Conservation (phyloP, 1,140 invertebrate genomes). For the Colletes gigas region DNA sequence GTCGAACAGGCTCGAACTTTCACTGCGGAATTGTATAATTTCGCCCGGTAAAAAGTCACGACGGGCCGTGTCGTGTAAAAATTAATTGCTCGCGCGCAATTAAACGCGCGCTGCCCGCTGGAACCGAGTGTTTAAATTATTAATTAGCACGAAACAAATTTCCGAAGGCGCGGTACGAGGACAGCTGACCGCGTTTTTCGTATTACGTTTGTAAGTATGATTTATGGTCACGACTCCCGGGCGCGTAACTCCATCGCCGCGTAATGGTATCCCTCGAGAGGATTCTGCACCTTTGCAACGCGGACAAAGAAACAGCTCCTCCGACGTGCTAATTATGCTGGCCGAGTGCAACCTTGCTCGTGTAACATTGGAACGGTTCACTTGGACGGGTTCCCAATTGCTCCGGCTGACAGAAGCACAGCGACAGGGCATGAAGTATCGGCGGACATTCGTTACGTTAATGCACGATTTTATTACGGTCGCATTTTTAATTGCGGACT, state of each 20-base stretch:
- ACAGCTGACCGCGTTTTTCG: slow-evolving; percentile 60
- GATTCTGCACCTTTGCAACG: slow-evolving; percentile 28
- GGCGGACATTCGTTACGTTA: slow-evolving; percentile 76
- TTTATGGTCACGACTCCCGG: slow-evolving; percentile 67
- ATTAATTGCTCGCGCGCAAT: slow-evolving; percentile 50
- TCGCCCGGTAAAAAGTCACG: neutral
- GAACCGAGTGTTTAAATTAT: slow-evolving; percentile 46
- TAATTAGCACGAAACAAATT: slow-evolving; percentile 59
- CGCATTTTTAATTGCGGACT: slow-evolving; percentile 78
- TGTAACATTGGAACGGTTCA: slow-evolving; percentile 69
- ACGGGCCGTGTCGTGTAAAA: slow-evolving; percentile 4
- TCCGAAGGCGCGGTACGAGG: slow-evolving; percentile 53
- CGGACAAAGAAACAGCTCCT: slow-evolving; percentile 63
- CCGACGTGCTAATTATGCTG: slow-evolving; percentile 78
- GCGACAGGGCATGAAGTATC: slow-evolving; percentile 70
- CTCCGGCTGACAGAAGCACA: slow-evolving; percentile 75
- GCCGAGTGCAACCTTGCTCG: slow-evolving; percentile 67
- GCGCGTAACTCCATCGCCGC: slow-evolving; percentile 54
- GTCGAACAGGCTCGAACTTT: neutral
- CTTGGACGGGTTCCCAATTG: slow-evolving; percentile 79
- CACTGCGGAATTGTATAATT: neutral
- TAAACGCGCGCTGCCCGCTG: slow-evolving; percentile 21
- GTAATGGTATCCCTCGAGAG: slow-evolving; percentile 50
- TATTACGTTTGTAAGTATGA: slow-evolving; percentile 63
- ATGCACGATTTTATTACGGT: slow-evolving; percentile 78